Conservation (phyloP, 2,888 invertebrate species). For the Eulithis testata region DNA sequence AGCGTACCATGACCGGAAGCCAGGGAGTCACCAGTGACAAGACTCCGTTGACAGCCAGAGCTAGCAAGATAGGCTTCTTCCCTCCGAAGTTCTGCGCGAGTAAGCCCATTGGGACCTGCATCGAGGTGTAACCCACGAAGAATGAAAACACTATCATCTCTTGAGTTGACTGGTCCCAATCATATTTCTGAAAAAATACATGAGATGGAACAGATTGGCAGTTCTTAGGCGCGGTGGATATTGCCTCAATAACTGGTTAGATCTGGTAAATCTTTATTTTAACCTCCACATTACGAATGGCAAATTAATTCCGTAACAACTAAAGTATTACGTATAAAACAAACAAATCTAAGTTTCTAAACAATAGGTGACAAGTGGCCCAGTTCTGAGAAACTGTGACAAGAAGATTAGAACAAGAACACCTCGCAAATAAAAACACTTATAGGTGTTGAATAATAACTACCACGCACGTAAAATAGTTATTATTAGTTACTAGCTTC, state of each 20-base stretch:
- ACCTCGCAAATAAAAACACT: not conserved
- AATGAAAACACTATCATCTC: constrained; percentile 78
- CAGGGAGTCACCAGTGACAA: constrained; percentile 64
- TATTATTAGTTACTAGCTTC: not conserved
- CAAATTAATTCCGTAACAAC: not conserved
- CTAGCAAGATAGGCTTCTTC: constrained; percentile 77
- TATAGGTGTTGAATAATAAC: not conserved
- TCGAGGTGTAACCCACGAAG: constrained; percentile 82
- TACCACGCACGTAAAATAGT: not conserved
- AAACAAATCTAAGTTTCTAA: too few relatives aligned
- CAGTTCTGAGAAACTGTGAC: not conserved
- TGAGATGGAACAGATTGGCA: too few relatives aligned
- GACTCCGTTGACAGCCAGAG: constrained; percentile 64
- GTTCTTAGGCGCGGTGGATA: too few relatives aligned
- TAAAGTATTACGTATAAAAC: too few relatives aligned
- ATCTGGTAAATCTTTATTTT: too few relatives aligned
- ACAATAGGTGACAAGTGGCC: not conserved
- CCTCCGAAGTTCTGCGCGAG: constrained; percentile 86
- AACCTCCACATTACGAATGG: not conserved
- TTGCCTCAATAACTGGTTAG: too few relatives aligned
- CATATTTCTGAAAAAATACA: constrained; percentile 55
- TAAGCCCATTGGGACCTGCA: constrained; percentile 83
- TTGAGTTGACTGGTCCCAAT: constrained; percentile 65
- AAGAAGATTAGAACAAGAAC: not conserved
- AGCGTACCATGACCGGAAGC: constrained; percentile 63